Evolutionary conservation across 1,140 invertebrate species (phyloP), one percentile per base, ranked within the genome.

Genomic region (Nephila pilipes): DNA sequence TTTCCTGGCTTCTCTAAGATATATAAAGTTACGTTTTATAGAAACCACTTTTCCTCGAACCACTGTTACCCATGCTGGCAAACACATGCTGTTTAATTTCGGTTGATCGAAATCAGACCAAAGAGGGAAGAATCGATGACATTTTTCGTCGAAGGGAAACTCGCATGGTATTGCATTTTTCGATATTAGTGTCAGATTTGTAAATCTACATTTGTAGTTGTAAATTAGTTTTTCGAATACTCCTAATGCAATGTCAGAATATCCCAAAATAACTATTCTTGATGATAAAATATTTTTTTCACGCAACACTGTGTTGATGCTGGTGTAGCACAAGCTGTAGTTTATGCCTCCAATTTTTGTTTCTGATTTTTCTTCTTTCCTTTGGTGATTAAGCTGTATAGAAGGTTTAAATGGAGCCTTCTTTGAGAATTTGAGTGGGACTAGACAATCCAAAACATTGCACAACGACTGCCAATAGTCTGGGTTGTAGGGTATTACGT

Each of bases 391-490:
- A 18, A 69, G 20, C 16, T 14, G 29, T 32, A 89, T 89, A 2
- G 69, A 60, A 16, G n/a, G 54, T 58, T 80, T 93, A 16, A 18
- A 25, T 54, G 46, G 57, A 6, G 5, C 57, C 79, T 80, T 87
- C 32, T 87, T 80, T 22, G 36, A 18, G n/a, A 83, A 80, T 46
- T n/a, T 57, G 2, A 93, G 55, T 6, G 91, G 91, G 14, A 60
- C 12, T 3, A 93, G 55, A 12, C 85, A 46, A 36, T 93, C 81
- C 65, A 93, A 58, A 60, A 93, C 46, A 60, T 93, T 93, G 10
- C 91, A 93, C 22, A 93, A 38, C 58, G 91, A 93, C 38, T 93
- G 91, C 91, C 91, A 93, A 25, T 69, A 80, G 25, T 54, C 36
- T 79, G 91, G 83, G 46, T 93, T 60, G 12, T 87, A 79, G 16